Base-by-base conservation (phyloP, 2,797 vertebrate species). In the Vultur gryphus region DNA sequence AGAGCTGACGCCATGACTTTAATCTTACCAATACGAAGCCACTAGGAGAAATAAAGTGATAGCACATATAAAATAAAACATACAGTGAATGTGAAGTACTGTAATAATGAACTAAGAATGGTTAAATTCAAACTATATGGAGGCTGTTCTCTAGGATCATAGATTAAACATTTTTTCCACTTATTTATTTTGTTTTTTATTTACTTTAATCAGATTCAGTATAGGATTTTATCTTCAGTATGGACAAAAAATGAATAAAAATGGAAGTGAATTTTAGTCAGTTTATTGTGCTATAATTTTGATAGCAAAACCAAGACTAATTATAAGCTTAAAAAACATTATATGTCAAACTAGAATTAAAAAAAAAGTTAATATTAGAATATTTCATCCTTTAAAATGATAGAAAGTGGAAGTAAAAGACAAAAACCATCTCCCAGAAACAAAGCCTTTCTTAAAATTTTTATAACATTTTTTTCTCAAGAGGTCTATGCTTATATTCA, bases 231-330 rank as follows among this genome's bases (percentile, higher is more conserved):
- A 54, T 91, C 65, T 80, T 67, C 44, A 55, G n/a, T 49, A 84
- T 48, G 55, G 31, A 44, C 81, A 87, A 76, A 78, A 77, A 46
- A 12, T 6, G 26, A 84, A 46, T 48, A 90, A 96, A 83, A 86
- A 44, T 59, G 18, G 51, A 71, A 91, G 61, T 86, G 84, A 77
- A 52, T 86, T 92, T 96, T 91, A 89, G 49, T 93, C n/a, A 67
- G 59, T 89, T 93, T 88, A 52, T 57, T 83, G 57, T 90, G 31
- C 29, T 93, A 62, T 73, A 82, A 92, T 97, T 97, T 94, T 93
- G 43, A 90, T 49, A 91, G 57, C n/a, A 96, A 93, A 96, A 92
- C 51, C 2, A 83, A 65, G 18, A 58, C n/a, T 89, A 77, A 70
- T 83, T 89, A 73, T 92, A 46, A 76, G 3, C 1, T 67, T 67